These are phyloP conservation scores for Strigops habroptila DNA, from an alignment of 2,113 vertebrate genomes.

Conservation along the genomic window DNA sequence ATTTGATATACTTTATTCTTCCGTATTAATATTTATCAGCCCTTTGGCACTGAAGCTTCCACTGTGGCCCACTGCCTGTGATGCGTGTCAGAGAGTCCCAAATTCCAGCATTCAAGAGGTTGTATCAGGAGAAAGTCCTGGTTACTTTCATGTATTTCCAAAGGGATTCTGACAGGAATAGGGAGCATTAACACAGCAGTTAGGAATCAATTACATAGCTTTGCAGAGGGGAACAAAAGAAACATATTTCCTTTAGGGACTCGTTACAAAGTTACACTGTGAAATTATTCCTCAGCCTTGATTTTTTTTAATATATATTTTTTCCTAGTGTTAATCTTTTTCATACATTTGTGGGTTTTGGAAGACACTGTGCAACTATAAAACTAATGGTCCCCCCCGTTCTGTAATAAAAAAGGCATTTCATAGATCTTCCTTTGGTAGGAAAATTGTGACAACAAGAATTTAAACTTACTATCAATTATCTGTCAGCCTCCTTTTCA, in stretches of 20 bases:
- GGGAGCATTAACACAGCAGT: slow-evolving; percentile 10
- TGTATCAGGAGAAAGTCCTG: neutral
- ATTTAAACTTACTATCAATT: neutral
- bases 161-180: slow-evolving; percentile 18
- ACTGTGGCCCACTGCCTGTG: neutral
- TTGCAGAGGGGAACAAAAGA: slow-evolving; percentile 40
- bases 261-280: slow-evolving; percentile 19
- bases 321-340: neutral
- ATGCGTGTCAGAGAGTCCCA: neutral
- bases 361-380: neutral
- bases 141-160: slow-evolving; percentile 25
- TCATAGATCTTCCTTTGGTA: neutral
- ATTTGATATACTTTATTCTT: neutral
- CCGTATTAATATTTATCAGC: slow-evolving; percentile 3
- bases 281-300: slow-evolving; percentile 34
- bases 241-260: slow-evolving; percentile 33
- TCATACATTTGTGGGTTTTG: neutral
- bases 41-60: neutral
- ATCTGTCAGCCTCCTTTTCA: neutral
- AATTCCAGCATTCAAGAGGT: neutral
- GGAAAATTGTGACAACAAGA: neutral
- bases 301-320: neutral
- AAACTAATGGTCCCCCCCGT: neutral
- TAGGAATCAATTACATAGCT: slow-evolving; percentile 46
- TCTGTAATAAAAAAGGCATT: neutral